These are phyloP conservation scores for Pangasius larnaudii DNA, from an alignment of 2,797 vertebrate genomes.

Conservation along the genomic window DNA sequence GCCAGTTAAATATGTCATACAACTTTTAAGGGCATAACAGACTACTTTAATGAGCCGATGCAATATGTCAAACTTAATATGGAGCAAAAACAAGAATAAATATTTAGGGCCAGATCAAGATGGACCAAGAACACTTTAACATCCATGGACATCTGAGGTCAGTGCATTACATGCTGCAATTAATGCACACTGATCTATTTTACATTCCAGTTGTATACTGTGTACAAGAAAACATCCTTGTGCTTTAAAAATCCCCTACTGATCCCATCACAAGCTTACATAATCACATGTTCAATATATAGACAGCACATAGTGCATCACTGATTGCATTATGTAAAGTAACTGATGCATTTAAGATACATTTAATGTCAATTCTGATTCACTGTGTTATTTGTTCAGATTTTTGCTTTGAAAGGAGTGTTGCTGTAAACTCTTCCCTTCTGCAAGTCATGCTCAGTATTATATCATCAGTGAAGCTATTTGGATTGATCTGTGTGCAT, in stretches of 20 bases:
- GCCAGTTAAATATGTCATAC: not conserved
- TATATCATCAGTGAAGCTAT: conserved; percentile 30
- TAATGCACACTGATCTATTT: not conserved
- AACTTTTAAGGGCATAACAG: not conserved
- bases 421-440: conserved; percentile 5
- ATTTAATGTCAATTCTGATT: conserved; percentile 17
- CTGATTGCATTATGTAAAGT: conserved; percentile 9
- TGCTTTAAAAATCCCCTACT: conserved; percentile 2
- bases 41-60: not conserved
- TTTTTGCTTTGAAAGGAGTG: not conserved
- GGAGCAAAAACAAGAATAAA: not conserved
- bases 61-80: not conserved
- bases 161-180: not conserved
- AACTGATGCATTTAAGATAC: not conserved
- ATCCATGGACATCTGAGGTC: not conserved
- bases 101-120: not conserved
- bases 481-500: conserved; percentile 43
- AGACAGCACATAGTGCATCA: not conserved
- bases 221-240: not conserved
- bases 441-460: conserved; percentile 20
- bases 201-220: not conserved
- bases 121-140: not conserved
- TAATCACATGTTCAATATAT: conserved; percentile 18
- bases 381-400: conserved; percentile 4
- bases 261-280: not conserved